Conservation (phyloP, 2,113 vertebrate species). For the Platanista minor region DNA sequence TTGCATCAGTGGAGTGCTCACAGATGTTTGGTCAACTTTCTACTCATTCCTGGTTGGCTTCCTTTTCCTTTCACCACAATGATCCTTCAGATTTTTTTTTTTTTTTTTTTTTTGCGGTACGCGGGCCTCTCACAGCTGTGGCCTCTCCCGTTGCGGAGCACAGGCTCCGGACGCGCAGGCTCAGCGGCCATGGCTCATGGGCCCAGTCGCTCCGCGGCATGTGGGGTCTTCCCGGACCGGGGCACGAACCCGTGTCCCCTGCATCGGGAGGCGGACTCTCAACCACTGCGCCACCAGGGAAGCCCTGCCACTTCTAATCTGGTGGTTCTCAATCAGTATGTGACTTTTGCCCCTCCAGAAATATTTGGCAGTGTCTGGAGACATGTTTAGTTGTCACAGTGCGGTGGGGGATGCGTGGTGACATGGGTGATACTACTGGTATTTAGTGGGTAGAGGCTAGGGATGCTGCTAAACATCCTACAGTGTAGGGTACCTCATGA, state of each 20-base stretch:
- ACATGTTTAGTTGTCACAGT: background rate
- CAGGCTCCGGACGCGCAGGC: too few species aligned
- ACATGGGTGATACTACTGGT: background rate
- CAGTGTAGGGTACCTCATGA: background rate
- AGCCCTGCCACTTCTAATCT: background rate
- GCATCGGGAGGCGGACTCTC: too few species aligned
- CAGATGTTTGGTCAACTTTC: background rate
- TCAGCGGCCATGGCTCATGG: too few species aligned
- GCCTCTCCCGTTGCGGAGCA: too few species aligned
- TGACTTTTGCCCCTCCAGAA: background rate
- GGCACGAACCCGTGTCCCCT: too few species aligned
- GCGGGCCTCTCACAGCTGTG: too few species aligned
- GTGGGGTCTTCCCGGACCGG: too few species aligned
- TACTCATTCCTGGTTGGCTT: background rate
- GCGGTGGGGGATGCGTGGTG: background rate
- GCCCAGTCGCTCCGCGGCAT: too few species aligned
- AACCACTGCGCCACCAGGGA: too few species aligned
- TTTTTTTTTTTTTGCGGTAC: too few species aligned
- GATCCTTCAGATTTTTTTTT: background rate
- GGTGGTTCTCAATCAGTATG: background rate
- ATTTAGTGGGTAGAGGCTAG: background rate
- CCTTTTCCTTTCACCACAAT: background rate
- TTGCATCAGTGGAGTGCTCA: background rate
- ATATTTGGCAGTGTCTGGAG: background rate
- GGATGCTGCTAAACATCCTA: background rate